Base-by-base conservation (phyloP, 2,888 invertebrate species). In the Druceiella hillmani region DNA sequence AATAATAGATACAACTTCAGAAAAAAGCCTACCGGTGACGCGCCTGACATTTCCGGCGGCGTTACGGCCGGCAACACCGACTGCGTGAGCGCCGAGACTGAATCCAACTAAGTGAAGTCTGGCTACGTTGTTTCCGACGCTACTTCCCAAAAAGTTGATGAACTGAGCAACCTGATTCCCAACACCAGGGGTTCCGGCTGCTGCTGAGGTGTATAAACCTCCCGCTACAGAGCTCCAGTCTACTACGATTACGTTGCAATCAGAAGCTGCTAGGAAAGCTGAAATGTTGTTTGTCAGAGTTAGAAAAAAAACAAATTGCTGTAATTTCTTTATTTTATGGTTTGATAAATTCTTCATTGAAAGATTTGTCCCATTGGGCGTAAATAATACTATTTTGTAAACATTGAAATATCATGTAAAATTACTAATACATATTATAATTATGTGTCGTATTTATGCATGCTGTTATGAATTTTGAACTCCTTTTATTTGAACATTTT, bases 181-280 rank as follows among this genome's bases (percentile, higher is more conserved):
- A 32, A 62, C 60, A 3, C 51, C 39, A 14, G 64, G 49, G 7
- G 66, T 52, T 45, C 62, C 59, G 4, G 41, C 34, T 36, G 63
- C 55, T 17, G 63, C 55, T 24, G 6, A 25, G 4, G 12, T 3
- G 25, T 25, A 25, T 3, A 7, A 4, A n/a, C 25, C 48, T 32
- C 48, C 55, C 2, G 63, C 56, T 2, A 62, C 64, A 3, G 43
- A 43, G 32, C 59, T 60, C 66, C 66, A 66, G 43, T 67, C 66
- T 2, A 66, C 57, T 0, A 59, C 59, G 4, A 67, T 59, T 2
- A 67, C 52, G 43, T 67, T 67, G 2, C 64, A 50, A 20, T 66
- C 61, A 50, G 59, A 62, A 6, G 55, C 58, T 6, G 53, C 49
- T 2, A 66, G 53, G 37, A 61, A 57, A 3, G 55, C 66, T 65